Evolutionary conservation across 2,113 vertebrate genomes (phyloP), one percentile per base, ranked within the genome.

Genomic region (Blennius ocellaris): DNA sequence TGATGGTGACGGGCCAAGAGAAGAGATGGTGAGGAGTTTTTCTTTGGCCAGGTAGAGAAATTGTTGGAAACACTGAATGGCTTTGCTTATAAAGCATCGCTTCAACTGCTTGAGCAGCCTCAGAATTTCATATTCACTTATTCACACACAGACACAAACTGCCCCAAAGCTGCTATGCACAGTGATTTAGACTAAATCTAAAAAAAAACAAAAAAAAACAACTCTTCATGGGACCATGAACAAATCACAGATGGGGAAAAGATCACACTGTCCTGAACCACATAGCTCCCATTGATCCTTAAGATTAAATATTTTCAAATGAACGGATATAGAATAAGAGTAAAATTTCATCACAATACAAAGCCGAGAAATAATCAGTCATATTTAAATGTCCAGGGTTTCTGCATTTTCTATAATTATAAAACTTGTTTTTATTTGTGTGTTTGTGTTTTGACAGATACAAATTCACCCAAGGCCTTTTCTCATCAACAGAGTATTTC

Each of bases 401-500:
- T 48, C 9, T 44, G 15, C 45, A 59, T 58, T 67, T 66, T 56
- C 8, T 39, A 61, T 61, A 58, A 44, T 43, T 36, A 16, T 37
- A 53, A 65, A 48, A 40, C 50, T 69, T 53, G 21, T 30, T 30
- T 30, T 30, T 3, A 10, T 56, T 72, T 69, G 10, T 40, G 9
- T 41, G 45, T 51, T 30, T 55, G 9, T 69, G 45, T 78, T 54
- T 60, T 75, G 37, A 47, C 40, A 45, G 11, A 52, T 30, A 30
- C 21, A 64, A 63, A 38, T 39, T 72, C 16, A 68, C 44, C 15
- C 51, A 48, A 48, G 30, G 30, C 49, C 17, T 60, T 56, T 71
- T 43, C 8, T 49, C 7, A 45, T 63, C 40, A 51, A 57, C 45
- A 48, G 3, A 12, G 10, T 43, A 6, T 58, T 3, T 49, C 4